Percentiles rank a stretch among this genome's conserved stretches.
Evolutionary conservation across 2,797 vertebrate species (phyloP).

Genomic region (Sarcoramphus papa): DNA sequence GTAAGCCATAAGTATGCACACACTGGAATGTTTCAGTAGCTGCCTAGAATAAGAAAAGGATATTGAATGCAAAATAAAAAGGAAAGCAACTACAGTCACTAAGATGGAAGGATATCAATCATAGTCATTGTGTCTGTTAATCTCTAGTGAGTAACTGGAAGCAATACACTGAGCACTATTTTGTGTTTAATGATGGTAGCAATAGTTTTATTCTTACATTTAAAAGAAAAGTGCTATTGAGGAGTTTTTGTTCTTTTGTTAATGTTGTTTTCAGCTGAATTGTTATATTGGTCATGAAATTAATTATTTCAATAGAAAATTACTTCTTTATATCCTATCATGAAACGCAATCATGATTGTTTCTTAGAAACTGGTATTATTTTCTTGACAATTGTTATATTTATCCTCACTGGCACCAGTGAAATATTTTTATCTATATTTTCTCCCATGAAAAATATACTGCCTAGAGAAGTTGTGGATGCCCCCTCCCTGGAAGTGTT

Average conservation of each 20-base stretch:
- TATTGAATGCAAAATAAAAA: not conserved
- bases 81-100: not conserved
- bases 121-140: not conserved
- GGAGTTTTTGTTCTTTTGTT: fast-evolving
- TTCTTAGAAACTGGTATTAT: not conserved
- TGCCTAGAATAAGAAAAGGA: not conserved
- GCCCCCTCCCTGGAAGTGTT: too few relatives aligned
- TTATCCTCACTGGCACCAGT: not conserved
- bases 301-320: not conserved
- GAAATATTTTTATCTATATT: not conserved
- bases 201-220: not conserved
- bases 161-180: not conserved
- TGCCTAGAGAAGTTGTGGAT: too few relatives aligned
- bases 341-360: not conserved
- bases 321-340: not conserved
- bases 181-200: not conserved
- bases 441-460: not conserved
- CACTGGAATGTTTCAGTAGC: not conserved
- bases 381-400: not conserved
- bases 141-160: not conserved
- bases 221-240: not conserved
- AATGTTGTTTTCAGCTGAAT: not conserved
- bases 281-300: not conserved
- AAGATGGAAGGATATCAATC: not conserved
- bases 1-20: not conserved